A percentile compares a stretch with the other conserved stretches of the same genome.
These are phyloP conservation scores for Neomorphus geoffroyi DNA, from an alignment of 2,797 vertebrate species.

Conservation along the genomic window DNA sequence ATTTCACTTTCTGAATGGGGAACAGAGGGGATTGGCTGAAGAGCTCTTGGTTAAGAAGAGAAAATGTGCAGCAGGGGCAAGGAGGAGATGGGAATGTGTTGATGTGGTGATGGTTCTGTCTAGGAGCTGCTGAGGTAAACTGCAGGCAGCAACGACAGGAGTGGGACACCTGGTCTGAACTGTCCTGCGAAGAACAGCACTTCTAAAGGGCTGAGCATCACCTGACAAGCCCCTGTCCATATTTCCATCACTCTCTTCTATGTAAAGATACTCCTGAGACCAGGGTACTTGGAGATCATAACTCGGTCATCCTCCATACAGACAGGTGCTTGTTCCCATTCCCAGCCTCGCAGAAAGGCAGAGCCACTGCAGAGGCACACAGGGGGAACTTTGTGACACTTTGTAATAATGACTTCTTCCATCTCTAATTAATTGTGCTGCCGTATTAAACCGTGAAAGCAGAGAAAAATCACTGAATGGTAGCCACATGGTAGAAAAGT, in stretches of 20 bases:
- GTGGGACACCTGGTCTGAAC: background rate
- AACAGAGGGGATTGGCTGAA: background rate
- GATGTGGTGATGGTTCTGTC: background rate
- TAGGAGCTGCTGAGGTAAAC: background rate
- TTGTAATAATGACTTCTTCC: background rate
- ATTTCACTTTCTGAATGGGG: background rate
- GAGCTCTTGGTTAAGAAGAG: background rate
- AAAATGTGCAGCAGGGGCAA: background rate
- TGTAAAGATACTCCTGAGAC: background rate
- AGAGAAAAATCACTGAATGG: background rate
- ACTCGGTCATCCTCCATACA: accelerated
- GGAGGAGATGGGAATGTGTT: background rate
- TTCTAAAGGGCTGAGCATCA: background rate
- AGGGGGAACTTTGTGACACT: background rate
- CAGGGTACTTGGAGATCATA: background rate
- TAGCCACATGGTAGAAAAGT: background rate
- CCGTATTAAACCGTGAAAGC: background rate
- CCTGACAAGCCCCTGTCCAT: background rate
- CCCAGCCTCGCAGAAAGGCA: background rate
- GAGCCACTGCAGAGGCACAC: too few species aligned
- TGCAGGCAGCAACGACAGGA: background rate
- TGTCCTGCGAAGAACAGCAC: background rate
- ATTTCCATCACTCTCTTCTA: background rate
- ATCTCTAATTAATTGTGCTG: background rate
- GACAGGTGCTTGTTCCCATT: background rate